Evolutionary conservation across 1,140 invertebrate genomes (phyloP), one percentile per base, ranked within the genome.

Genomic region (Tetragonula clypearis): DNA sequence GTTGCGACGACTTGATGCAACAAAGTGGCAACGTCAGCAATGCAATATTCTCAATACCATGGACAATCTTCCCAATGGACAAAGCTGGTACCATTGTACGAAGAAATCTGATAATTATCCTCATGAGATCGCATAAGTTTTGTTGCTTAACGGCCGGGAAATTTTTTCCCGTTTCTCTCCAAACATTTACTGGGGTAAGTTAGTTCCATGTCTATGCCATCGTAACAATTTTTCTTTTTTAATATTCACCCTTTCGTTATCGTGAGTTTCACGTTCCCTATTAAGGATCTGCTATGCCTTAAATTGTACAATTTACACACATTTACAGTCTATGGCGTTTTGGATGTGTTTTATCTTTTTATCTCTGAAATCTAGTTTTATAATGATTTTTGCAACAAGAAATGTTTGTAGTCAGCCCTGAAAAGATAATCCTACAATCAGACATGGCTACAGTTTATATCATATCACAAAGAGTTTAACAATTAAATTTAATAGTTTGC

Each of bases 131-230:
- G 0, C 68, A 17, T 4, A 79, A n/a, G n/a, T 3, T 65, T 19
- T 89, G 86, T n/a, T 79, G 78, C 15, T 49, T 91, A 49, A 88
- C 86, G 0, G 90, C 88, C 14, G 77, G 81, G 9, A 85, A 85
- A 35, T 89, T 91, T 30, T 90, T 87, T 21, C 84, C 88, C 0
- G 80, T 91, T 1, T 85, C 88, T 2, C 71, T 91, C 2, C 82
- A 91, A 56, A 88, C 86, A 1, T 91, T 83, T 12, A 91, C 82
- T 56, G 19, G 53, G 84, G 90, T 88, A 88, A 90, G 30, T 17
- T 14, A 19, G 21, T n/a, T 1, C 8, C n/a, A 6, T 66, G 17
- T 58, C 14, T 26, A 15, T 17, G 15, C 15, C 15, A 1, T n/a
- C n/a, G 62, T 26, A 6, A 17, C 23, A 1, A 62, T n/a, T 62